phyloP scores from a whole-genome alignment of 2,888 invertebrate species.

The Perizoma flavofasciatum region DNA sequence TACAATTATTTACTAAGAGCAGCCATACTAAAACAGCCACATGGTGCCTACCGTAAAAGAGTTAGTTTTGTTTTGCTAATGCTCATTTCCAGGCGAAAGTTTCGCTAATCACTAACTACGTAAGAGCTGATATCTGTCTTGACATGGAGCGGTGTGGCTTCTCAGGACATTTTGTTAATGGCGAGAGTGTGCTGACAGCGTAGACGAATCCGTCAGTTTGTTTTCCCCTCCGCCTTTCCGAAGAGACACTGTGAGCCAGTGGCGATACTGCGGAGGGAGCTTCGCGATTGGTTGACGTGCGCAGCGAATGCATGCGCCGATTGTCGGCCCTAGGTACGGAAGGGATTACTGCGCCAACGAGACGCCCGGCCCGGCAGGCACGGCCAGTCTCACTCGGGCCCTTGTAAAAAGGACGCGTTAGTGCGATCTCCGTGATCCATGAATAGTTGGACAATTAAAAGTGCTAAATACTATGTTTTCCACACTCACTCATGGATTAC shows the following conservation, averaged over 20 bases:
- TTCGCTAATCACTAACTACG: slow-evolving; percentile 36
- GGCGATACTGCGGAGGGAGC: slow-evolving; percentile 51
- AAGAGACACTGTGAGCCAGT: slow-evolving; percentile 56
- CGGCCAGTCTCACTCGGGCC: slow-evolving; percentile 74
- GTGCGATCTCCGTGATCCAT: slow-evolving; percentile 55
- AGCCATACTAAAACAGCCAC: background rate
- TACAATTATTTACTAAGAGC: no score
- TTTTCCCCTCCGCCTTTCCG: slow-evolving; percentile 75
- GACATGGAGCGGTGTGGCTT: slow-evolving; percentile 64
- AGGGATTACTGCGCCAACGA: slow-evolving; percentile 59
- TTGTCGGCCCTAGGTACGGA: slow-evolving; percentile 66
- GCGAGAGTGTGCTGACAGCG: slow-evolving; percentile 60
- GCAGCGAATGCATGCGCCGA: slow-evolving; percentile 63
- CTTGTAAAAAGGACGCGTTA: slow-evolving; percentile 67
- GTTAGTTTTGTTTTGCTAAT: slow-evolving; percentile 19
- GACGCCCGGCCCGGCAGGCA: slow-evolving; percentile 33
- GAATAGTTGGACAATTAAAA: slow-evolving; percentile 59
- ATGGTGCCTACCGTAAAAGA: slow-evolving; percentile 19
- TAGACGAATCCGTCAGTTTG: slow-evolving; percentile 61
- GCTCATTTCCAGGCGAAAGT: slow-evolving; percentile 15
- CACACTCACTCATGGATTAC: slow-evolving; percentile 50
- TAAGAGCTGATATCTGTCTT: slow-evolving; percentile 60
- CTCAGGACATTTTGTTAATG: slow-evolving; percentile 61
- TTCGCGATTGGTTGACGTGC: slow-evolving; percentile 58
- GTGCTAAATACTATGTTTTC: slow-evolving; percentile 53